phyloP scores from a whole-genome alignment of 1,140 invertebrate species.

The Macrostomum lignano region DNA sequence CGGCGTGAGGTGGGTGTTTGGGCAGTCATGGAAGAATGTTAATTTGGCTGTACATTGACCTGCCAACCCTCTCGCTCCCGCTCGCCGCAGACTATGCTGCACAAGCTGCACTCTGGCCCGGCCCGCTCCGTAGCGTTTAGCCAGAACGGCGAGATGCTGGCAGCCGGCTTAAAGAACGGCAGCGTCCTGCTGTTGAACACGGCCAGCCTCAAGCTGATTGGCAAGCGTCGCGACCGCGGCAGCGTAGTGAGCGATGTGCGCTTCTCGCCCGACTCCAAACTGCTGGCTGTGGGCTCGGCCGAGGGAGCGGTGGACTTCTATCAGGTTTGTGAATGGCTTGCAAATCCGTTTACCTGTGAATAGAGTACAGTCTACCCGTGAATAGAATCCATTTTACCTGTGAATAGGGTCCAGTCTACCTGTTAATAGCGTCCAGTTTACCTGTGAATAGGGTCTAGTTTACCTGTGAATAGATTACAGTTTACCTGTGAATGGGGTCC shows the following conservation, averaged over 20 bases:
- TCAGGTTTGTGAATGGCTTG: constrained; percentile 10
- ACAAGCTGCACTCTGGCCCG: constrained; percentile 14
- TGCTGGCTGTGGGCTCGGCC: constrained; percentile 22
- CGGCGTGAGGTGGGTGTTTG: neutral
- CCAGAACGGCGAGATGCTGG: constrained; percentile 20
- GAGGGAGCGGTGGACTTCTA: constrained; percentile 25
- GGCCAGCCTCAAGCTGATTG: constrained; percentile 15
- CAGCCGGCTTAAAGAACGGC: constrained; percentile 23
- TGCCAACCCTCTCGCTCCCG: neutral
- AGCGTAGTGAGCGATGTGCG: constrained; percentile 19
- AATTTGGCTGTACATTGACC: no score
- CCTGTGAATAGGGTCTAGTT: no score
- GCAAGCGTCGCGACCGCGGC: constrained; percentile 16
- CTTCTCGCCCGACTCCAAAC: constrained; percentile 19
- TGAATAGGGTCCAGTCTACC: no score
- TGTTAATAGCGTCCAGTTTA: no score
- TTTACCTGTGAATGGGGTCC: no score
- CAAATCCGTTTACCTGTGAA: neutral
- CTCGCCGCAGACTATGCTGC: constrained; percentile 13
- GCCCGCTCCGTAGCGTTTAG: constrained; percentile 17
- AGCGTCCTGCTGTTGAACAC: constrained; percentile 16
- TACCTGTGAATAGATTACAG: no score
- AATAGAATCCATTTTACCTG: no score
- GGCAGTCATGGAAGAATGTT: neutral
- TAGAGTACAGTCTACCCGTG: no score